Evolutionary conservation across 37 sponge, comb jelly and placozoan species (phyloP), one percentile per base, ranked within the genome.

Genomic region (Halisarca cf. caerulea): DNA sequence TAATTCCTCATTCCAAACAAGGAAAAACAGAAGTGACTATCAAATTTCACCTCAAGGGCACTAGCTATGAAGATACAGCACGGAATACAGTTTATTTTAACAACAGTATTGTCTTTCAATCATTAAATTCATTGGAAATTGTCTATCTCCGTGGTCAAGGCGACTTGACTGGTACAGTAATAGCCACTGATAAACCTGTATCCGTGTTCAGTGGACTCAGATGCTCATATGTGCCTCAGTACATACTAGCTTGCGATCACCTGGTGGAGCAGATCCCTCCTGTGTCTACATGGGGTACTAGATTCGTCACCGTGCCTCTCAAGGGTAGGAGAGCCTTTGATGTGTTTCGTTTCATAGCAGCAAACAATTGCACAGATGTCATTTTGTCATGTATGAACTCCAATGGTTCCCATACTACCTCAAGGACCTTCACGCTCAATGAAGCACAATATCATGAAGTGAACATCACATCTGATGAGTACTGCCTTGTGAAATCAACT

Each of bases 251-350:
- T 36, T 90, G 91, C 77, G 91, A 90, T 51, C 83, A 83, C 45
- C 58, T 90, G 9, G 64, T 90, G 3, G 91, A 90, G 53, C 91
- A 90, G 40, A 33, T 90, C n/a, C 91, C 91, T 0, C 79, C 83
- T 27, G 57, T 79, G 38, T 54, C 38, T 23, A 58, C 64, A 3
- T 86, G 74, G 72, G 90, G 90, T 17, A 75, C 58, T 32, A 11
- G 35, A 6, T 89, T 86, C 33, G 81, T 89, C 23, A 53, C 62
- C 33, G 82, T 78, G 3, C 82, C 90, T 0, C 35, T 80, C 0
- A 64, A 59, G 38, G 8, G 36, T 2, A 51, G 90, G 33, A 7
- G 11, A 44, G 24, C 45, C 0, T 74, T 39, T 74, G 77, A 74
- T 38, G 43, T 74, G 5, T 74, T 74, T 74, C 77, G 77, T 43